Percentiles rank a stretch among this genome's conserved stretches.
Evolutionary conservation across 2,797 vertebrate species (phyloP).

Genomic region (Pseudotriccus pelzelni): DNA sequence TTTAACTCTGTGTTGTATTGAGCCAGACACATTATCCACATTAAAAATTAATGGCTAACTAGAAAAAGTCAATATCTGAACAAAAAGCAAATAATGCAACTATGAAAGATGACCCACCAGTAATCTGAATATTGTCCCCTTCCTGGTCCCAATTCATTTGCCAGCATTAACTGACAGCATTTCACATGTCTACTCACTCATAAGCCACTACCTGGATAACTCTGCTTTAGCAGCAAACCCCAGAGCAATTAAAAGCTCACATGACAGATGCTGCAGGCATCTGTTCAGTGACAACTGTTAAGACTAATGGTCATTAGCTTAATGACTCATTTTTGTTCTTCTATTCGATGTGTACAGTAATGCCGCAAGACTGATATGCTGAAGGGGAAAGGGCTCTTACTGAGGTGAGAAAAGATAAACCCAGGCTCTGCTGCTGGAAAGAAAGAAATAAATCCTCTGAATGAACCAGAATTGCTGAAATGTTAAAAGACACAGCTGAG

Average conservation of each 20-base stretch:
- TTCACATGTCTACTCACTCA: not conserved
- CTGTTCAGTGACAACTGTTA: constrained; percentile 24
- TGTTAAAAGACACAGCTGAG: constrained; percentile 15
- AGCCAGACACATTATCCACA: not conserved
- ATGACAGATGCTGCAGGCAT: constrained; percentile 9
- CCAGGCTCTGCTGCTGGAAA: constrained; percentile 1
- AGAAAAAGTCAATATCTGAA: not conserved
- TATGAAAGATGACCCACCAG: not conserved
- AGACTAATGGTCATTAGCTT: constrained; percentile 32
- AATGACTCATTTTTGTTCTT: constrained; percentile 10
- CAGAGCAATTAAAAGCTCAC: constrained; percentile 25
- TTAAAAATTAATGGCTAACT: not conserved
- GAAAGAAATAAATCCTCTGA: constrained; percentile 48
- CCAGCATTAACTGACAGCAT: not conserved
- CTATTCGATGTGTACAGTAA: not conserved
- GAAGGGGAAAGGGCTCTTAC: constrained; percentile 36
- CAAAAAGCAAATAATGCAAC: not conserved
- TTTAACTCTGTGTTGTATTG: not conserved
- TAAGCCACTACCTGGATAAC: not conserved
- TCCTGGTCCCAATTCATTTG: not conserved
- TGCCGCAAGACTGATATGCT: not conserved
- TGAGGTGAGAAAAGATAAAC: constrained; percentile 63
- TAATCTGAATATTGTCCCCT: not conserved
- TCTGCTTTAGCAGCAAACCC: not conserved
- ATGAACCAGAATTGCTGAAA: constrained; percentile 32